Evolutionary conservation across 2,797 vertebrate genomes (phyloP).

Genomic region (Scolopax rusticola): DNA sequence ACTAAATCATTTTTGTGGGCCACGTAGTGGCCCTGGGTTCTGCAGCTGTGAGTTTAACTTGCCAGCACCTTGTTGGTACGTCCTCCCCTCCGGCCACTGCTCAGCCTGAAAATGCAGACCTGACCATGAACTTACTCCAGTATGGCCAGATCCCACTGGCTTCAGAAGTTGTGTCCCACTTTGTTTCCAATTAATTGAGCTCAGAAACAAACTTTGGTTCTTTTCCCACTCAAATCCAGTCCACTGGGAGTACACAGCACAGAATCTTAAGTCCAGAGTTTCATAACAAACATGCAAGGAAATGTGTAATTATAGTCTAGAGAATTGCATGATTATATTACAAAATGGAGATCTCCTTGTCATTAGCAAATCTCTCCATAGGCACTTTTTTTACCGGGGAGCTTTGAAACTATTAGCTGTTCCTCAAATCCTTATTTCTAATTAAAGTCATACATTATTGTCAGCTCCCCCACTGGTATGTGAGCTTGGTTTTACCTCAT

Average conservation of each 20-base stretch:
- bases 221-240: background rate
- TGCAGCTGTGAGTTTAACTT: background rate
- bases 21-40: background rate
- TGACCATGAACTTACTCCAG: background rate
- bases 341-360: conserved; percentile 59
- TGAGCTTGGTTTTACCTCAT: conserved; percentile 53
- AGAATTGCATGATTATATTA: conserved; percentile 42
- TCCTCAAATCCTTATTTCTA: conserved; percentile 62
- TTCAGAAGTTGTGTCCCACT: background rate
- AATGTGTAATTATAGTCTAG: conserved; percentile 59
- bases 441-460: conserved; percentile 67
- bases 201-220: background rate
- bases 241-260: background rate
- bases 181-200: background rate
- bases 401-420: conserved; percentile 50
- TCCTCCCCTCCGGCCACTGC: background rate
- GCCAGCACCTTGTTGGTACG: background rate
- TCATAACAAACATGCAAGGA: conserved; percentile 24
- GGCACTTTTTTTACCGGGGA: conserved; percentile 48
- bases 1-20: background rate
- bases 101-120: background rate
- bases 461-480: conserved; percentile 61
- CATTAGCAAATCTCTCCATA: conserved; percentile 59
- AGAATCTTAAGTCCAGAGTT: conserved; percentile 9
- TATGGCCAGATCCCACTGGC: background rate